phyloP scores from a whole-genome alignment of 1,140 invertebrate genomes.

The Drosophila tropicalis region DNA sequence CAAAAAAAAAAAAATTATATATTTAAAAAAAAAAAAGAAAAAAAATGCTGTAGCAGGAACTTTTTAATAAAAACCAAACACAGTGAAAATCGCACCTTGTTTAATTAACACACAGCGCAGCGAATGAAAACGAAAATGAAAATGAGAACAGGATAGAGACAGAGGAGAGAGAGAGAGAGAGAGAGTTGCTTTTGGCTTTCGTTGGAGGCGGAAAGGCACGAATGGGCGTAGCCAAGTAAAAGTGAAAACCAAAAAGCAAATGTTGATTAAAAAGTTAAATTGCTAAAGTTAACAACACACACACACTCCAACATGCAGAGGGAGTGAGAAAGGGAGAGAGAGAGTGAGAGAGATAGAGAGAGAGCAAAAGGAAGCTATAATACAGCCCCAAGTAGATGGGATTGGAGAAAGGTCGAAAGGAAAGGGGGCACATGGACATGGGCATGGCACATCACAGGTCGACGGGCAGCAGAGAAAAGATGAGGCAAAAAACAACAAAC shows the following conservation, averaged over 20 bases:
- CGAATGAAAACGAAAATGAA: conserved; percentile 3
- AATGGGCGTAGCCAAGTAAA: conserved; percentile 54
- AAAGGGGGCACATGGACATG: neutral
- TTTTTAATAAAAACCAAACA: conserved; percentile 67
- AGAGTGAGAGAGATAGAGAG: neutral
- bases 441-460: conserved; percentile 20
- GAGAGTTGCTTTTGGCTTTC: conserved; percentile 20
- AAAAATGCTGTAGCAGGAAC: conserved; percentile 2
- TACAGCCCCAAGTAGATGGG: conserved; percentile 5
- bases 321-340: neutral
- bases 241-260: conserved; percentile 76
- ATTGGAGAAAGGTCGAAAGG: neutral
- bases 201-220: neutral
- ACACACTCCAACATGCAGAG: conserved; percentile 36
- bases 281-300: conserved; percentile 65
- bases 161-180: conserved; percentile 9
- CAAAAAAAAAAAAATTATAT: conserved; percentile 22
- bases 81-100: conserved; percentile 49
- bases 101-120: conserved; percentile 62
- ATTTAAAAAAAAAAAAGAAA: neutral
- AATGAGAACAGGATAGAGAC: neutral
- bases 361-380: neutral
- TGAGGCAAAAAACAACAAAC: conserved; percentile 29
- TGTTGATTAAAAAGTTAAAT: conserved; percentile 81
- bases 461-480: conserved; percentile 24